Evolutionary conservation across 2,113 vertebrate species (phyloP).

Genomic region (Myrmophylax atrothorax): DNA sequence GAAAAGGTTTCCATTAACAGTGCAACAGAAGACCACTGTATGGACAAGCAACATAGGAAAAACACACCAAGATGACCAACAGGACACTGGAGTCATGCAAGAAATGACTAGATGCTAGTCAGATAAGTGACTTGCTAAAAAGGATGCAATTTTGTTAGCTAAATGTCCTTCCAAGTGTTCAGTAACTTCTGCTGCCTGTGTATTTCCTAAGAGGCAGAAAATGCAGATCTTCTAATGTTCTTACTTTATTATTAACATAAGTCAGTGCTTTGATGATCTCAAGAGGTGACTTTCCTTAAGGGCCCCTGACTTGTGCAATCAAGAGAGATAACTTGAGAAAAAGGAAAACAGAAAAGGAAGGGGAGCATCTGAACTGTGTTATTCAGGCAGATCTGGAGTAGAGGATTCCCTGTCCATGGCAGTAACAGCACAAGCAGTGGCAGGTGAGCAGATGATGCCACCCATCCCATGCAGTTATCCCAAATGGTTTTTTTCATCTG

Average conservation of each 20-base stretch:
- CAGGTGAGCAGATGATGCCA: background rate
- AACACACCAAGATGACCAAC: background rate
- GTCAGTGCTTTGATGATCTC: background rate
- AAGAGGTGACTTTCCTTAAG: background rate
- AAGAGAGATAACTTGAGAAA: background rate
- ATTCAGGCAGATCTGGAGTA: background rate
- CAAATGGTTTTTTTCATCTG: background rate
- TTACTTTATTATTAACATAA: background rate
- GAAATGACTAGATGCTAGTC: background rate
- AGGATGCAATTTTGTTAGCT: background rate
- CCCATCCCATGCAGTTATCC: background rate
- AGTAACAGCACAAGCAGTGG: background rate
- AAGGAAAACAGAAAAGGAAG: background rate
- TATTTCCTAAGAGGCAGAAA: background rate
- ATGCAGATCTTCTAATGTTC: background rate
- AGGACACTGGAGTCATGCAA: background rate
- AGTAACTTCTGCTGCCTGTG: background rate
- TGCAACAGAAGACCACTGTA: slow-evolving; percentile 39
- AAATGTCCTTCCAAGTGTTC: background rate
- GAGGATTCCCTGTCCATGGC: background rate
- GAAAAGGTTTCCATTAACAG: slow-evolving; percentile 67
- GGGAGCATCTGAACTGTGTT: background rate
- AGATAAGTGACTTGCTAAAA: background rate
- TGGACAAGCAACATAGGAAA: slow-evolving; percentile 19
- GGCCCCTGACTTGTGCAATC: background rate